phyloP scores from a whole-genome alignment of 2,888 invertebrate genomes.

The Colostygia pectinataria region DNA sequence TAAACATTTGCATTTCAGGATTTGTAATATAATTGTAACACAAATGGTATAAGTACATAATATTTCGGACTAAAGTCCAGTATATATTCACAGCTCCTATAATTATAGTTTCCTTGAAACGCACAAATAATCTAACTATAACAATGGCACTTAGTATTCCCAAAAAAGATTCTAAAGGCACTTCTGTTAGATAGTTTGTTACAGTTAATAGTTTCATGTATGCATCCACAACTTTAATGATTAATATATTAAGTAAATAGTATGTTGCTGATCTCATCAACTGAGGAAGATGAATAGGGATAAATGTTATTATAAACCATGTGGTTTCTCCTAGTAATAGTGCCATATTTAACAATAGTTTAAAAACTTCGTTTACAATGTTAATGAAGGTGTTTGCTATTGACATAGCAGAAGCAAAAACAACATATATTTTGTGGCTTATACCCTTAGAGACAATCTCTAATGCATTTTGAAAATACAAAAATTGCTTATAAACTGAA shows the following conservation, averaged over 20 bases:
- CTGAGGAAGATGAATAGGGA: constrained; percentile 68
- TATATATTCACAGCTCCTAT: constrained; percentile 49
- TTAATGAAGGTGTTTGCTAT: constrained; percentile 42
- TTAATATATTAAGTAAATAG: constrained; percentile 43
- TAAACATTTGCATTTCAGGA: constrained; percentile 65
- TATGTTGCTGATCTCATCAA: constrained; percentile 49
- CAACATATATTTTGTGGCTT: constrained; percentile 39
- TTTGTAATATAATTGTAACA: constrained; percentile 68
- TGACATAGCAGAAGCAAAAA: constrained; percentile 45
- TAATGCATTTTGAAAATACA: constrained; percentile 44
- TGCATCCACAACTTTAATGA: constrained; percentile 47
- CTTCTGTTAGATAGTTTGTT: constrained; percentile 74
- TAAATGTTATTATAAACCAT: constrained; percentile 70
- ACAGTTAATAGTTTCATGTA: constrained; percentile 65
- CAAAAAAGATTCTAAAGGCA: constrained; percentile 73
- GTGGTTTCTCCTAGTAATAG: constrained; percentile 64
- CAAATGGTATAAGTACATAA: constrained; percentile 63
- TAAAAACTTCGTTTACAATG: constrained; percentile 53
- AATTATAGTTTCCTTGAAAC: constrained; percentile 59
- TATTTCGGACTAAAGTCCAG: constrained; percentile 63
- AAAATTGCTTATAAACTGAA: constrained; percentile 24
- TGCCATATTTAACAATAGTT: constrained; percentile 52
- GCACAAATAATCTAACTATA: constrained; percentile 59
- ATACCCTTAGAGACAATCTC: constrained; percentile 39
- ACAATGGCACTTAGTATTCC: constrained; percentile 67